Evolutionary conservation across 2,113 vertebrate genomes (phyloP).

Genomic region (Nibea coibor): DNA sequence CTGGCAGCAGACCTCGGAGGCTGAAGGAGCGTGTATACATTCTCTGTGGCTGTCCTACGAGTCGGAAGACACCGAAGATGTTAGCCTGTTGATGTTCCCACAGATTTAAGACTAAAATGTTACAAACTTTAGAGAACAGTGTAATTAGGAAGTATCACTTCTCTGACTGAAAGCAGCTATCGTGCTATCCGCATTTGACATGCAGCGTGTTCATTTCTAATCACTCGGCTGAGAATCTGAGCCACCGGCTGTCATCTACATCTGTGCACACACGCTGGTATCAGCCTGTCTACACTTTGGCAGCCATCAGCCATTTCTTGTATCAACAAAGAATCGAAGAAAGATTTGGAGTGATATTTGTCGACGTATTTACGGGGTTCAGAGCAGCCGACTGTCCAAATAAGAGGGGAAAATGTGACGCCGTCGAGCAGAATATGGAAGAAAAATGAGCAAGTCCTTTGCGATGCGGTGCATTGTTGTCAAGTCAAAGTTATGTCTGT

Average conservation of each 20-base stretch:
- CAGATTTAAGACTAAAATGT: neutral
- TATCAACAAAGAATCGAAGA: conserved; percentile 37
- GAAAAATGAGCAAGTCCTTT: neutral
- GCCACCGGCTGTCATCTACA: conserved; percentile 64
- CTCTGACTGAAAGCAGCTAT: conserved; percentile 8
- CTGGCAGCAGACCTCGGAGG: conserved; percentile 66
- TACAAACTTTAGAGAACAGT: neutral
- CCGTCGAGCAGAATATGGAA: conserved; percentile 10
- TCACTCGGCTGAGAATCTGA: conserved; percentile 51
- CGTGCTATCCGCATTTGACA: conserved; percentile 29
- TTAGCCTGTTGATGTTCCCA: neutral
- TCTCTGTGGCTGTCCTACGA: conserved; percentile 77
- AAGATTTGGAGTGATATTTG: conserved; percentile 51
- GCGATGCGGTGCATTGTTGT: neutral
- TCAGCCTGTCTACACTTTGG: conserved; percentile 40
- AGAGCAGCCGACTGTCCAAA: conserved; percentile 1
- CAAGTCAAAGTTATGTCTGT: conserved; percentile 30
- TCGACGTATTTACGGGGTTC: conserved; percentile 34
- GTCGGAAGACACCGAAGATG: neutral
- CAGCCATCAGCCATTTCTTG: conserved; percentile 44
- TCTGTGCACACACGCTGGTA: conserved; percentile 66
- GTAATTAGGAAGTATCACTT: conserved; percentile 3
- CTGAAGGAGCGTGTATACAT: conserved; percentile 80
- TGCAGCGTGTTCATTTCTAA: conserved; percentile 52
- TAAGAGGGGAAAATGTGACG: neutral